Conservation (phyloP, 2,888 invertebrate species). For the Cerastis rubricosa region DNA sequence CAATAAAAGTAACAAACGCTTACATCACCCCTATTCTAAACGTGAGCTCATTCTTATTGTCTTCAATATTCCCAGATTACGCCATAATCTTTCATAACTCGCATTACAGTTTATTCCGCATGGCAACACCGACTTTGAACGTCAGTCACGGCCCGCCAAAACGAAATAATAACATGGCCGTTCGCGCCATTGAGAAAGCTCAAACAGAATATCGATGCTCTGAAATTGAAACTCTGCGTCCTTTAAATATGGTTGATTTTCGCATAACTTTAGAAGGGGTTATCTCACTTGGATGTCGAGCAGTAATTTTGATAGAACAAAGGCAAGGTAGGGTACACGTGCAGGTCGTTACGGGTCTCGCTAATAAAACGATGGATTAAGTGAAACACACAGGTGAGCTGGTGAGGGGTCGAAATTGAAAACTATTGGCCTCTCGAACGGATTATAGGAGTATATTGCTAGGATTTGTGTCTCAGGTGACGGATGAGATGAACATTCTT, state of each 20-base stretch:
- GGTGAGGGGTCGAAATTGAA: slow-evolving; percentile 89
- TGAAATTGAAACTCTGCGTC: slow-evolving; percentile 57
- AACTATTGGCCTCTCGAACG: slow-evolving; percentile 87
- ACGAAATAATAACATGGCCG: slow-evolving; percentile 88
- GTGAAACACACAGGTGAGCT: slow-evolving; percentile 87
- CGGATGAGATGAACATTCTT: slow-evolving; percentile 74
- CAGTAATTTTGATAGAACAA: slow-evolving; percentile 86
- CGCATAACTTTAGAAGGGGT: slow-evolving; percentile 28
- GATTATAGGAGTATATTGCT: slow-evolving; percentile 76
- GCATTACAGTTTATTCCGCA: slow-evolving; percentile 90
- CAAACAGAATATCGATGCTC: slow-evolving; percentile 51
- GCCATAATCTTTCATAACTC: slow-evolving; percentile 89
- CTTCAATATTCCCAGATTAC: slow-evolving; percentile 91
- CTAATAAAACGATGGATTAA: slow-evolving; percentile 90
- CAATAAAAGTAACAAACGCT: slow-evolving; percentile 75
- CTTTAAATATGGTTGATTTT: slow-evolving; percentile 63
- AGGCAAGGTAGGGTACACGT: slow-evolving; percentile 84
- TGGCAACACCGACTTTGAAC: slow-evolving; percentile 89
- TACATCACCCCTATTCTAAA: slow-evolving; percentile 62
- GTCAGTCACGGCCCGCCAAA: slow-evolving; percentile 89
- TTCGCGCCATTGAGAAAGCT: slow-evolving; percentile 55
- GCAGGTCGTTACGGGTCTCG: slow-evolving; percentile 84
- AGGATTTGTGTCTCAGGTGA: slow-evolving; percentile 77
- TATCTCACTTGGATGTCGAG: slow-evolving; percentile 63
- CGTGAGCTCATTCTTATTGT: slow-evolving; percentile 89